Evolutionary conservation across 2,888 invertebrate genomes (phyloP).

Genomic region (Xestobium rufovillosum): DNA sequence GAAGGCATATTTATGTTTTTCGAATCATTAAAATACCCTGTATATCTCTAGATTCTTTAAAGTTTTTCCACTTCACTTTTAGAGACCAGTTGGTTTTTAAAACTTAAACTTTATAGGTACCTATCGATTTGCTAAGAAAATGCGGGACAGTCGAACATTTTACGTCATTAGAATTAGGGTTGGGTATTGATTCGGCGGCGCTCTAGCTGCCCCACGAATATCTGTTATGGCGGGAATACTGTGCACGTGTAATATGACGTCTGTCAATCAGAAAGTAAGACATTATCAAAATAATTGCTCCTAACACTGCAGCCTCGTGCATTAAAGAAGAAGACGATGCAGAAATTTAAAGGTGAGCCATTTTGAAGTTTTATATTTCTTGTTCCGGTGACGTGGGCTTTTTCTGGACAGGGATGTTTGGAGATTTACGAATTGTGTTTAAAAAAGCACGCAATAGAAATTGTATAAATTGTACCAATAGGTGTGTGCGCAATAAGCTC

Average conservation of each 20-base stretch:
- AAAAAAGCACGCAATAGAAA: conserved; percentile 38
- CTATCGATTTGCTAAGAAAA: background rate
- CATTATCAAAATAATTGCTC: no score
- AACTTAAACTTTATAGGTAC: background rate
- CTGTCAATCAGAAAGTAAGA: conserved; percentile 34
- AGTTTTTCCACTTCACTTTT: no score
- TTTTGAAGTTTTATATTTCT: conserved; percentile 6
- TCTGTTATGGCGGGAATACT: conserved; percentile 36
- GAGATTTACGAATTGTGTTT: conserved; percentile 34
- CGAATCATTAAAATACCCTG: no score
- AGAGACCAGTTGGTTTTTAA: no score
- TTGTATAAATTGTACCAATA: conserved; percentile 38
- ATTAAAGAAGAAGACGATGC: no score
- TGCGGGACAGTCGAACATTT: conserved; percentile 24
- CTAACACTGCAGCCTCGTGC: no score
- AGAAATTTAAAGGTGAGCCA: conserved; percentile 1
- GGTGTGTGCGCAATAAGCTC: conserved; percentile 38
- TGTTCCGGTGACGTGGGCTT: conserved; percentile 11
- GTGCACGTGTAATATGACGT: conserved; percentile 37
- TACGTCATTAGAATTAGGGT: conserved; percentile 29
- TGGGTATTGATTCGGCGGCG: conserved; percentile 30
- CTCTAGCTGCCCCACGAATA: conserved; percentile 13
- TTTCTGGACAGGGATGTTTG: conserved; percentile 18
- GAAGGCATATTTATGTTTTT: no score
- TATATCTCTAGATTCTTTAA: no score